phyloP scores from a whole-genome alignment of 2,888 invertebrate genomes.

The Pristionchus entomophagus region DNA sequence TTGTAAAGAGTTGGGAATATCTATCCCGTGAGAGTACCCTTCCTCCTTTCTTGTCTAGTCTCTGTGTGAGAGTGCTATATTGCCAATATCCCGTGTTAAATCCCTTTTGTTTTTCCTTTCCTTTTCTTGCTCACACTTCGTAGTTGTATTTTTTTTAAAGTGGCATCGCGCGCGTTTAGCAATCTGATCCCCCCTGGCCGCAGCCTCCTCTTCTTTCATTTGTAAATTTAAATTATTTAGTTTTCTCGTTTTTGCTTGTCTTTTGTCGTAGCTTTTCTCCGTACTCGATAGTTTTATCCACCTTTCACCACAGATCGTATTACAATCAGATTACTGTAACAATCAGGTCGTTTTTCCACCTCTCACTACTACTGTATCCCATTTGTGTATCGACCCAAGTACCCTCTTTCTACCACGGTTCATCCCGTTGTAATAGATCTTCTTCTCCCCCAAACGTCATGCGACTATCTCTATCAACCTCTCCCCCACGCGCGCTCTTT shows the following conservation, averaged over 20 bases:
- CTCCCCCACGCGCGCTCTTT: conserved; percentile 31
- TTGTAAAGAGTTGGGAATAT: neutral
- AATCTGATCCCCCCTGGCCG: conserved; percentile 46
- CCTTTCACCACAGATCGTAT: conserved; percentile 22
- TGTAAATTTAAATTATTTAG: conserved; percentile 15
- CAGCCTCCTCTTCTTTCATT: conserved; percentile 17
- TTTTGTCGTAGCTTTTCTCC: neutral
- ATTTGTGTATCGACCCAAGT: neutral
- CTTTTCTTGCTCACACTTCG: conserved; percentile 27
- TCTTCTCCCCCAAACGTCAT: neutral
- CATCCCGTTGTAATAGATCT: conserved; percentile 18
- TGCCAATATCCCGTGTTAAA: neutral
- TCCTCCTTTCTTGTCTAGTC: conserved; percentile 10
- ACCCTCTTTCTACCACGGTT: conserved; percentile 22
- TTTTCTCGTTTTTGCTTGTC: neutral
- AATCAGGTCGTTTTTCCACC: neutral
- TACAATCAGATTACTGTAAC: neutral
- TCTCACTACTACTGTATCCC: no score
- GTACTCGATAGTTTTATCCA: conserved; percentile 17
- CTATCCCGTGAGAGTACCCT: conserved; percentile 36
- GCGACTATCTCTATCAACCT: neutral
- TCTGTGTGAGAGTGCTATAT: conserved; percentile 39
- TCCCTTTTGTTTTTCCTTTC: no score
- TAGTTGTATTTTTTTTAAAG: conserved; percentile 41
- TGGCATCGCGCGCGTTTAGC: conserved; percentile 47